Base-by-base conservation (phyloP, 2,888 invertebrate genomes). In the Parochlus steinenii region DNA sequence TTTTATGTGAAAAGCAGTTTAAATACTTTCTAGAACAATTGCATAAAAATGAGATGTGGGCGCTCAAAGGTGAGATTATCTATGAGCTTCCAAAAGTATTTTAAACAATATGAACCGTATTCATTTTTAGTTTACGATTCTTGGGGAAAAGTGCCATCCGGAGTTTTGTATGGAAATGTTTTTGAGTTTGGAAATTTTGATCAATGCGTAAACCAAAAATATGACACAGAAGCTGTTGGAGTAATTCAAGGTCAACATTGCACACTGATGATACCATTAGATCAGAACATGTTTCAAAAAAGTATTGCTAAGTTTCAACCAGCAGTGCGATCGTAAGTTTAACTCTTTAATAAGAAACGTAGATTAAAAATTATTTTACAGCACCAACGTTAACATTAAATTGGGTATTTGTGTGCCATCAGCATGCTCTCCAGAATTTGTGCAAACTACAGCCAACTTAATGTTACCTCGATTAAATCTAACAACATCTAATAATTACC, bases 51-150 rank as follows among this genome's bases (percentile, higher is more conserved):
- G 15, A 7, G 6, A 7, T 28, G 5, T 35, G 34, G 34, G 34
- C 34, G 8, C n/a, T 15, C 7, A 22, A 15, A 15, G 5, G 12
- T 35, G 22, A 19, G 8, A n/a, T n/a, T n/a, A n/a, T n/a, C n/a
- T n/a, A n/a, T n/a, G n/a, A n/a, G n/a, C n/a, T n/a, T n/a, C n/a
- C n/a, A n/a, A n/a, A n/a, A n/a, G n/a, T n/a, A n/a, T n/a, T n/a
- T n/a, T n/a, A n/a, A n/a, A n/a, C n/a, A n/a, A n/a, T n/a, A n/a
- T n/a, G n/a, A n/a, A n/a, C n/a, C n/a, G n/a, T n/a, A n/a, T n/a
- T n/a, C n/a, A n/a, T n/a, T 37, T 45, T 40, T 40, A 64, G 64
- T 61, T 51, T 44, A 61, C 3, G 64, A 64, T 43, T 48, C 63
- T 25, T 58, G 58, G 49, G 60, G 61, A 10, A 62, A 62, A 39